phyloP scores from a whole-genome alignment of 2,113 vertebrate species.

The Burhinus oedicnemus region DNA sequence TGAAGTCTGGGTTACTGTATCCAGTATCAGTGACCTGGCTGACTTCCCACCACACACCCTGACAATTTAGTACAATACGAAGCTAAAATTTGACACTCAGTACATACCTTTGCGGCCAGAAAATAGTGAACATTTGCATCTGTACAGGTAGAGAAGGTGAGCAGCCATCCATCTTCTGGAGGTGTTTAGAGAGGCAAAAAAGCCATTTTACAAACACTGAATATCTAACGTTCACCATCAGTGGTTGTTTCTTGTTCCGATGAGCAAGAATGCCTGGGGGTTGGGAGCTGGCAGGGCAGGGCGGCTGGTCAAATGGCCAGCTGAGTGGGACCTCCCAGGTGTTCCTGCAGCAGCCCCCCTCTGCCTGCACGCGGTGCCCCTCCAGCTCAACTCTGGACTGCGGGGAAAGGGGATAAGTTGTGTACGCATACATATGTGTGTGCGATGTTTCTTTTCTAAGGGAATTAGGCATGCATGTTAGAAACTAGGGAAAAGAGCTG shows the following conservation, averaged over 20 bases:
- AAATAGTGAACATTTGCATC: not conserved
- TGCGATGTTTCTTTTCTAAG: not conserved
- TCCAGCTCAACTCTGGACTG: not conserved
- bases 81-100: not conserved
- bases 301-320: rapidly evolving
- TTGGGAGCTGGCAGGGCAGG: not conserved
- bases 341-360: not conserved
- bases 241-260: not conserved
- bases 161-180: not conserved
- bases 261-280: not conserved
- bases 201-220: not conserved
- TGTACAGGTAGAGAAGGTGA: not conserved
- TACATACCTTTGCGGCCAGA: not conserved
- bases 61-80: not conserved
- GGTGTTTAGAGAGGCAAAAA: not conserved
- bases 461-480: not conserved
- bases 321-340: not conserved
- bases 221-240: not conserved
- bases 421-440: no score
- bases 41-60: not conserved
- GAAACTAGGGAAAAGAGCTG: not conserved
- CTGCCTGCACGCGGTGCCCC: not conserved
- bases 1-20: not conserved
- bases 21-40: not conserved
- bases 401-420: not conserved